Conservation (phyloP, 64 coral and sea anemone species). For the Acropora yongei region DNA sequence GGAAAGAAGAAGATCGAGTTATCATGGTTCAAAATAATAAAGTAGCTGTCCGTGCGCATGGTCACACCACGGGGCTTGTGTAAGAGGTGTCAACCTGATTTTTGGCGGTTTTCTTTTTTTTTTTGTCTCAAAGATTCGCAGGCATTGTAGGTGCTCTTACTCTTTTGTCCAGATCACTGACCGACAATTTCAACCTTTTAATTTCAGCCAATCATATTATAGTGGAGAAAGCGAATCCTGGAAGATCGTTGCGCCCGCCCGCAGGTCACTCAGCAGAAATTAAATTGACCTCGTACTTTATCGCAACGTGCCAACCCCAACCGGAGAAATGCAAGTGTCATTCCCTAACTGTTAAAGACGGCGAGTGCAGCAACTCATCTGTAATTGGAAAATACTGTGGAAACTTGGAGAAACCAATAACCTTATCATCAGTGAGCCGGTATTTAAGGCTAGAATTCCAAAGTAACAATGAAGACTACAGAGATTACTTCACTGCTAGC, state of each 20-base stretch:
- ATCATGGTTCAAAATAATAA: no score
- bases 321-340: not conserved
- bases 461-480: not conserved
- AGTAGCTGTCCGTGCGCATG: no score
- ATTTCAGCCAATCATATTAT: not conserved
- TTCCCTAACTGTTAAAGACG: not conserved
- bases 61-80: no score
- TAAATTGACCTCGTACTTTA: not conserved
- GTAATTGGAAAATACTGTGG: not conserved
- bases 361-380: not conserved
- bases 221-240: not conserved
- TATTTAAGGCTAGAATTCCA: not conserved
- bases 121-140: no score
- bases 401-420: not conserved
- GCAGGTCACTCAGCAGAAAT: not conserved
- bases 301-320: not conserved
- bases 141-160: no score
- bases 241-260: not conserved
- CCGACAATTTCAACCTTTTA: not conserved
- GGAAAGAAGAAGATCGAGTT: no score
- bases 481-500: not conserved
- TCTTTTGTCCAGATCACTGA: no score
- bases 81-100: no score
- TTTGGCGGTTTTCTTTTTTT: no score
- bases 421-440: not conserved